These are phyloP conservation scores for Caenorhabditis wallacei DNA, from an alignment of 2,888 invertebrate species.

Conservation along the genomic window DNA sequence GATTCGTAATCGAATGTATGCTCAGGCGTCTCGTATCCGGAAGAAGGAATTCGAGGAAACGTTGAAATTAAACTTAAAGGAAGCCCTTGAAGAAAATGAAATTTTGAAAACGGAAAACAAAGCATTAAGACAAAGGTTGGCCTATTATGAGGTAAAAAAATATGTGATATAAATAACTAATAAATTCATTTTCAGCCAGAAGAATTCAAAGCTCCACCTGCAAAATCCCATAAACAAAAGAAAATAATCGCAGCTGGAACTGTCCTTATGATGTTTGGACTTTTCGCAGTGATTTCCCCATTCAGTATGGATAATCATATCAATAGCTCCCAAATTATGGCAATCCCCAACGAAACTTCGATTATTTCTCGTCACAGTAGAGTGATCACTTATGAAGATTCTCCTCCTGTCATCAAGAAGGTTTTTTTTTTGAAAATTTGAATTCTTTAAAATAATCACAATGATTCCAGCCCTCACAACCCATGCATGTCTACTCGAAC, in stretches of 20 bases:
- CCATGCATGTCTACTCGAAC: slow-evolving; percentile 4
- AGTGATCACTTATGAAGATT: slow-evolving; percentile 5
- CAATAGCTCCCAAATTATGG: neutral
- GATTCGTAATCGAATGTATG: slow-evolving; percentile 76
- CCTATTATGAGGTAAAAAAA: slow-evolving; percentile 29
- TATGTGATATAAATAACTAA: neutral
- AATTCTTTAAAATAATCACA: neutral
- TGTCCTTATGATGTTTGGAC: slow-evolving; percentile 64
- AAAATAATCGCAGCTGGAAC: slow-evolving; percentile 55
- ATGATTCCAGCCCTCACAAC: slow-evolving; percentile 7
- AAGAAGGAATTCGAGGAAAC: slow-evolving; percentile 64
- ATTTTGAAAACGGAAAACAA: slow-evolving; percentile 30
- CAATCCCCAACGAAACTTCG: slow-evolving; percentile 24
- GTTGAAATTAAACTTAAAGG: slow-evolving; percentile 19
- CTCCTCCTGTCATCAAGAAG: slow-evolving; percentile 8
- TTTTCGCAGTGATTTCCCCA: slow-evolving; percentile 60
- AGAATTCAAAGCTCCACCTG: neutral
- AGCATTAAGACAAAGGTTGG: neutral
- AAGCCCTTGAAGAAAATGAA: slow-evolving; percentile 36
- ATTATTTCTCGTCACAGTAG: slow-evolving; percentile 20
- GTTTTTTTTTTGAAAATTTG: neutral
- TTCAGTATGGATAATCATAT: slow-evolving; percentile 14
- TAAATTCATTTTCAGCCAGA: slow-evolving; percentile 38
- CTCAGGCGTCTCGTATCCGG: slow-evolving; percentile 74
- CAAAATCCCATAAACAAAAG: neutral